phyloP scores from a whole-genome alignment of 2,113 vertebrate species.

The Anhinga rufa region DNA sequence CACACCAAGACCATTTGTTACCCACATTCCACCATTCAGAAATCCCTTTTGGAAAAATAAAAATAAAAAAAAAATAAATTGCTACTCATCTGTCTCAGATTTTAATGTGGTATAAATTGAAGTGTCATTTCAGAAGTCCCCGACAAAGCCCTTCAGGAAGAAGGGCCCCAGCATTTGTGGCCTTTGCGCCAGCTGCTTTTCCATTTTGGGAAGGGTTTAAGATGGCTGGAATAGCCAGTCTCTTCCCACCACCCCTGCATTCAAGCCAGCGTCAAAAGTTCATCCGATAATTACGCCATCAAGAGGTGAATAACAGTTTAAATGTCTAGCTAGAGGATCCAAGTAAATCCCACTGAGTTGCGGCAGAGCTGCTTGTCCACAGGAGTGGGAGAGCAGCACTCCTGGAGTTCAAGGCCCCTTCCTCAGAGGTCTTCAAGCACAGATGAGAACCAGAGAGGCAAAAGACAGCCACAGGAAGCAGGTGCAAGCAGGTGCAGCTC shows the following conservation, averaged over 20 bases:
- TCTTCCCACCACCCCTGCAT: slow-evolving; percentile 28
- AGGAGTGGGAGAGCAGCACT: neutral
- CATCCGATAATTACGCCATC: neutral
- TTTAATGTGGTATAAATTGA: neutral
- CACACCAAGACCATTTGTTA: neutral
- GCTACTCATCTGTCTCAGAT: neutral
- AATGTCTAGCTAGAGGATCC: neutral
- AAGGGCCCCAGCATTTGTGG: slow-evolving; percentile 31
- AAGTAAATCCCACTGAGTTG: neutral
- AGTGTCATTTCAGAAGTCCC: neutral
- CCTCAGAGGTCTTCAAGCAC: neutral
- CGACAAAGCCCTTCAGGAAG: slow-evolving; percentile 13
- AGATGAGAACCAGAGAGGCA: neutral
- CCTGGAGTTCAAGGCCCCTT: neutral
- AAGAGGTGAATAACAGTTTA: slow-evolving; percentile 5
- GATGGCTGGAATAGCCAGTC: slow-evolving; percentile 39
- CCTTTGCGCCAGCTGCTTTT: slow-evolving; percentile 29
- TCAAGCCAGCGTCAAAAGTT: neutral
- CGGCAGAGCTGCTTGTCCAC: neutral
- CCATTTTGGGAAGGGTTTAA: slow-evolving; percentile 45
- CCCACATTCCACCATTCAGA: neutral
- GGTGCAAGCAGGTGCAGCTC: neutral
- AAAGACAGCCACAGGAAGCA: neutral
- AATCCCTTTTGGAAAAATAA: neutral
- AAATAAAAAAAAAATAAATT: neutral